phyloP scores from a whole-genome alignment of 1,140 invertebrate species.

The Akabosia matsudoensis region DNA sequence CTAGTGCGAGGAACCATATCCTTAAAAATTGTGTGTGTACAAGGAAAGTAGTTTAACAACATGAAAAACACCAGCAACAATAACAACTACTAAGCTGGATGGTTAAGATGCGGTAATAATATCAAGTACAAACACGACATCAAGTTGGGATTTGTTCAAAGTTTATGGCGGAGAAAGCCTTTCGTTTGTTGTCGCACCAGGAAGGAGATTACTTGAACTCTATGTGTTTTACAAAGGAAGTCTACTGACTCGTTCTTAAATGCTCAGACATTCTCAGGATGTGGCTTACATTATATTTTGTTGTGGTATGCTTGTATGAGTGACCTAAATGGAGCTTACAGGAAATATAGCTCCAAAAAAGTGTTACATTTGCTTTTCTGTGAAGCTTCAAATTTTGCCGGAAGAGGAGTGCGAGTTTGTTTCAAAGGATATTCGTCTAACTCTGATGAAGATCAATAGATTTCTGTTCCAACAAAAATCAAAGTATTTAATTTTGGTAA shows the following conservation, averaged over 20 bases:
- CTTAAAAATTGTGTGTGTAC: conserved; percentile 19
- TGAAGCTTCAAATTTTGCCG: no score
- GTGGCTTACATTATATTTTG: conserved; percentile 1
- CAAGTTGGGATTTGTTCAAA: background rate
- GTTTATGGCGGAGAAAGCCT: background rate
- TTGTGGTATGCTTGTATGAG: background rate
- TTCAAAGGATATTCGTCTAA: no score
- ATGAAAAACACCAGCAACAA: background rate
- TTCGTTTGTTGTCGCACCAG: background rate
- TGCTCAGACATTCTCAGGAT: conserved; percentile 1
- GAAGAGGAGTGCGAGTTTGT: no score
- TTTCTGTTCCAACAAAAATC: no score
- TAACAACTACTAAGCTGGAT: background rate
- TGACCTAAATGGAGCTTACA: no score
- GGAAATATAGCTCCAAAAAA: background rate
- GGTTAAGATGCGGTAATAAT: background rate
- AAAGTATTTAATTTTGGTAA: no score
- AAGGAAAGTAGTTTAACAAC: background rate
- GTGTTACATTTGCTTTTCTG: no score
- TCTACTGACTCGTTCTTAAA: conserved; percentile 3
- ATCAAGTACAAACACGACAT: background rate
- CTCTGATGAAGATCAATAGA: no score
- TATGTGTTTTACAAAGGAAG: background rate
- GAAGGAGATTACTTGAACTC: conserved; percentile 6
- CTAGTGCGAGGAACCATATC: background rate